These are phyloP conservation scores for Drosophila suboccidentalis DNA, from an alignment of 2,888 invertebrate species.

Conservation along the genomic window DNA sequence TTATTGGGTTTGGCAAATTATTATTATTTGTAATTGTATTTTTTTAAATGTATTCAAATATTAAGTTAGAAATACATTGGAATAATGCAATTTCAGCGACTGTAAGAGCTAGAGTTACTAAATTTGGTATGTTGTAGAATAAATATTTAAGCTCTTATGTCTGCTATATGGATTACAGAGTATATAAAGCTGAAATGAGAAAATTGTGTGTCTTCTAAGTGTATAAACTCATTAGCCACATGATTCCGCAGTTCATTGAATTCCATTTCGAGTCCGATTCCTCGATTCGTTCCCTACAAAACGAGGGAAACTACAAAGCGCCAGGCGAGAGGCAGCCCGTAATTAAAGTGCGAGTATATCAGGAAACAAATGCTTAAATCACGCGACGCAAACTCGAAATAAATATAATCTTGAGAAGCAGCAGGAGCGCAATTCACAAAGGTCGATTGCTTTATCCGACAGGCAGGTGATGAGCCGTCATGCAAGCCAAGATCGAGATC, in stretches of 20 bases:
- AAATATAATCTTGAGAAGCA: constrained; percentile 36
- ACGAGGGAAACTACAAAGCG: constrained; percentile 42
- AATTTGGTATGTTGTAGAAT: too few relatives aligned
- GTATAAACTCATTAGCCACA: constrained; percentile 40
- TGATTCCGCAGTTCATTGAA: constrained; percentile 62
- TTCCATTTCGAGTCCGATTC: constrained; percentile 45
- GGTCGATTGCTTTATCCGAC: constrained; percentile 81
- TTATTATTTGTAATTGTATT: neutral
- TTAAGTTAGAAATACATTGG: too few relatives aligned
- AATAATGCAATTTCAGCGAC: too few relatives aligned
- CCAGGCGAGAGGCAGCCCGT: constrained; percentile 44
- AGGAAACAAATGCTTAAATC: constrained; percentile 83
- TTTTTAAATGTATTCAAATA: too few relatives aligned
- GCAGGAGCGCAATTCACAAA: constrained; percentile 45
- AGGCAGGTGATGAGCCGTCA: constrained; percentile 76
- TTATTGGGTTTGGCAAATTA: too few relatives aligned
- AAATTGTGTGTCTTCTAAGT: constrained; percentile 6
- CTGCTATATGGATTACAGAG: neutral
- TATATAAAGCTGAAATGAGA: neutral
- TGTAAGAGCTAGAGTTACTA: too few relatives aligned
- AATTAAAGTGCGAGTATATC: constrained; percentile 69
- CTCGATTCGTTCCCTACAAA: neutral
- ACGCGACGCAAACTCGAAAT: constrained; percentile 67
- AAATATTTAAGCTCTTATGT: neutral
- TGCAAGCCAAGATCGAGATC: constrained; percentile 52